A percentile compares a stretch with the other conserved stretches of the same genome.
These are phyloP conservation scores for Celastrina argiolus DNA, from an alignment of 2,888 invertebrate species.

Conservation along the genomic window DNA sequence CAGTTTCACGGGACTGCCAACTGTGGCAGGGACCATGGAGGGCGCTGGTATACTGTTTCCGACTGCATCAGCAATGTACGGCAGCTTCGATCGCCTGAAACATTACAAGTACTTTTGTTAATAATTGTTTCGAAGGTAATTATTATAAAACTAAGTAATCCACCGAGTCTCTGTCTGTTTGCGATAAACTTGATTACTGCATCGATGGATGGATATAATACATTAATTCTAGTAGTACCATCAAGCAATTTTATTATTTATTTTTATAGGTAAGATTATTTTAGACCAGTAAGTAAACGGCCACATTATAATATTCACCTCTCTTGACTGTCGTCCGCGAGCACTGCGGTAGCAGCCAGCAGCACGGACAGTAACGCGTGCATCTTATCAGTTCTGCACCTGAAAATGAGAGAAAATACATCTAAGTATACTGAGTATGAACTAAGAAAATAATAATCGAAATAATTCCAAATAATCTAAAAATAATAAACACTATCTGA, in stretches of 20 bases:
- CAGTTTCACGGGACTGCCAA: conserved; percentile 88
- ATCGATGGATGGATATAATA: too few species aligned
- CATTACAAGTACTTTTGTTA: neutral
- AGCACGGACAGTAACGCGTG: conserved; percentile 48
- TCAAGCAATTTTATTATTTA: too few species aligned
- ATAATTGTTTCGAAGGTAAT: too few species aligned
- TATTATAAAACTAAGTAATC: too few species aligned
- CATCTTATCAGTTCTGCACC: conserved; percentile 54
- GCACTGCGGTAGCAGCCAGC: conserved; percentile 43
- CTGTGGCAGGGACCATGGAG: conserved; percentile 75
- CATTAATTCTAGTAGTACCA: too few species aligned
- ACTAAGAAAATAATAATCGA: too few species aligned
- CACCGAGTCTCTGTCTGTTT: too few species aligned
- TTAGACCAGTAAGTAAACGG: too few species aligned
- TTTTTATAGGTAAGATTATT: too few species aligned
- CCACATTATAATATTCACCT: conserved; percentile 48
- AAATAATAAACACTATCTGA: too few species aligned
- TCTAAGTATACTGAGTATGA: neutral
- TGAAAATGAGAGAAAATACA: conserved; percentile 45
- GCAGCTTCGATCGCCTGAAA: conserved; percentile 65
- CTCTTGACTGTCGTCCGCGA: conserved; percentile 52
- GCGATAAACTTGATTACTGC: too few species aligned
- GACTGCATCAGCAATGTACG: conserved; percentile 82
- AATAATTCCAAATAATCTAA: too few species aligned
- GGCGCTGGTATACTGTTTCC: conserved; percentile 83